These are phyloP conservation scores for Arothron firmamentum DNA, from an alignment of 2,113 vertebrate genomes.

Conservation along the genomic window DNA sequence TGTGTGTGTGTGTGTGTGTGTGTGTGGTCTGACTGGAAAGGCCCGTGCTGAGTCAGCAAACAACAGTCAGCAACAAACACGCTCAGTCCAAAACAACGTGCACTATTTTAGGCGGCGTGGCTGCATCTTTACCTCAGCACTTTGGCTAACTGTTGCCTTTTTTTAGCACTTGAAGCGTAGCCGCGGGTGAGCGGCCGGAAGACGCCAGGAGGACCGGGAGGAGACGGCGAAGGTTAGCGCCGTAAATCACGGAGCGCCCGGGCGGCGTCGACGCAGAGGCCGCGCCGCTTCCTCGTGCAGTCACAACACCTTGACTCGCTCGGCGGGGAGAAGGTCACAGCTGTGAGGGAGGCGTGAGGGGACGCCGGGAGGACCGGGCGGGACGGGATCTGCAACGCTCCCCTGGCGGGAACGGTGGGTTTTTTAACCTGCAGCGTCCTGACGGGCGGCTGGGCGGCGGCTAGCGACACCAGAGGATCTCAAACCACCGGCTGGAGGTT, in stretches of 20 bases:
- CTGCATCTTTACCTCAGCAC: no score
- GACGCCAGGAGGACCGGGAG: no score
- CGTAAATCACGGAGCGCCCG: conserved; percentile 37
- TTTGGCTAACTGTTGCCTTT: no score
- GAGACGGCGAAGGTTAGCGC: not conserved
- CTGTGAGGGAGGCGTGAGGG: not conserved
- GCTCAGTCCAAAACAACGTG: not conserved
- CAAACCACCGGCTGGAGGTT: conserved; percentile 12
- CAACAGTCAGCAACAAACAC: not conserved
- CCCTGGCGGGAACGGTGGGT: no score
- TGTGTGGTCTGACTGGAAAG: not conserved
- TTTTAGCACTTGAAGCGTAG: no score
- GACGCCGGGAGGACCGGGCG: no score
- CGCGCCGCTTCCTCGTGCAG: conserved; percentile 17
- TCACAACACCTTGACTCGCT: conserved; percentile 22
- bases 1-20: not conserved
- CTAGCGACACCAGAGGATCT: conserved; percentile 24
- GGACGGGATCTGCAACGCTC: conserved; percentile 19
- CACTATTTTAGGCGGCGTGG: not conserved
- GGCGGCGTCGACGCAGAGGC: not conserved
- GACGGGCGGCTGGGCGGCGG: conserved; percentile 5
- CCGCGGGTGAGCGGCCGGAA: not conserved
- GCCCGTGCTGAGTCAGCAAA: conserved; percentile 18
- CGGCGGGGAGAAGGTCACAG: conserved; percentile 9
- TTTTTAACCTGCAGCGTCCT: not conserved